Conservation (phyloP, 2,797 vertebrate species). For the Coregonus ussuriensis region DNA sequence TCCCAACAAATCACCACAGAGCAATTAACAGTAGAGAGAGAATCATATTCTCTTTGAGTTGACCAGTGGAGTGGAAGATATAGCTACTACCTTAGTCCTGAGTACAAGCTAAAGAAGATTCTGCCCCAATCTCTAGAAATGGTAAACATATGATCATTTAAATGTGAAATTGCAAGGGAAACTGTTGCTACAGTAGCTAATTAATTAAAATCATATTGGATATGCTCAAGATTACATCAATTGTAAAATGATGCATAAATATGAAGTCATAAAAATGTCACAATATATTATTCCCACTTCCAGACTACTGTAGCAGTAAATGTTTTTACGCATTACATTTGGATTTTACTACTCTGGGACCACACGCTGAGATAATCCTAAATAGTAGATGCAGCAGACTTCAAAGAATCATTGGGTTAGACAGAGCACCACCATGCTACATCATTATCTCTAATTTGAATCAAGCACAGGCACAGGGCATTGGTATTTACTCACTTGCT, state of each 20-base stretch:
- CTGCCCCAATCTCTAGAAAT: constrained; percentile 5
- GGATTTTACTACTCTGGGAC: background rate
- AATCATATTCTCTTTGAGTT: background rate
- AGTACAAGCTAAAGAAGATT: background rate
- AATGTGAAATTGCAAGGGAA: background rate
- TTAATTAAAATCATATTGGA: too few species aligned
- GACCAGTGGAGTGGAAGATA: constrained; percentile 8
- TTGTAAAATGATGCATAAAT: background rate
- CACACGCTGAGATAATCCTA: background rate
- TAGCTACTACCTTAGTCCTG: constrained; percentile 11
- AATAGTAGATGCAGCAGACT: background rate
- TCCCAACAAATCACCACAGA: background rate
- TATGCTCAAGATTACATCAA: too few species aligned
- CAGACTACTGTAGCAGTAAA: background rate
- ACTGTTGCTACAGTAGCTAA: background rate
- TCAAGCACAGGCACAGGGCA: background rate
- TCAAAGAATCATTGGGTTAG: background rate
- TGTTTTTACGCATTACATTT: background rate
- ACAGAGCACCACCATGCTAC: constrained; percentile 9
- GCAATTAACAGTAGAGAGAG: background rate
- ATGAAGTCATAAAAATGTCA: background rate
- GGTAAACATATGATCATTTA: background rate
- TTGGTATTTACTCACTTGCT: constrained; percentile 33
- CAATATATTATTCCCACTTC: background rate
- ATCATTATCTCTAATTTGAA: background rate